Evolutionary conservation across 2,797 vertebrate species (phyloP).

Genomic region (Dendrocincla fuliginosa): DNA sequence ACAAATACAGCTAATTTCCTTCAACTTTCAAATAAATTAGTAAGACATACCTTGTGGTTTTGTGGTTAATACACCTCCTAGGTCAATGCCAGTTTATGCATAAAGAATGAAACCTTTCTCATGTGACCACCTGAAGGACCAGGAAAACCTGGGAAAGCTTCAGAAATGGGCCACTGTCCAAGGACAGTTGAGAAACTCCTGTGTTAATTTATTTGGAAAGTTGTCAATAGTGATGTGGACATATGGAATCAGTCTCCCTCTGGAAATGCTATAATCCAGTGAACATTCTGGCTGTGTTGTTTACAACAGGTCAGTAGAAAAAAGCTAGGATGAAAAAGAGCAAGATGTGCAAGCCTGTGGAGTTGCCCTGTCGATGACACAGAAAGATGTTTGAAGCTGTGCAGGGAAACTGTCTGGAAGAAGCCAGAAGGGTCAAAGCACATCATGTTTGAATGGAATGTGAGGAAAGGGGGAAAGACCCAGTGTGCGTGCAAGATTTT

Average conservation of each 20-base stretch:
- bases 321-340: background rate
- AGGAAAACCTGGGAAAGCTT: background rate
- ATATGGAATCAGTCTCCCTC: background rate
- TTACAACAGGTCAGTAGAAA: background rate
- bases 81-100: background rate
- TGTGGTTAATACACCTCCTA: background rate
- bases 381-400: background rate
- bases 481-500: background rate
- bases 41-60: background rate
- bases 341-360: background rate
- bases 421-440: fast-evolving
- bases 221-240: background rate
- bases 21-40: background rate
- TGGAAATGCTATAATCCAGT: background rate
- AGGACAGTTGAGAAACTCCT: background rate
- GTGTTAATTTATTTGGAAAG: background rate
- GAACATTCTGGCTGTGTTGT: background rate
- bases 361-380: background rate
- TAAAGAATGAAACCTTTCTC: background rate
- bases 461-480: background rate
- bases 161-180: background rate
- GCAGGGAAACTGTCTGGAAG: background rate
- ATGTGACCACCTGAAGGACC: background rate
- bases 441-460: background rate
- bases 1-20: background rate